These are phyloP conservation scores for Pollimyrus isidori DNA, from an alignment of 2,113 vertebrate genomes.

Conservation along the genomic window DNA sequence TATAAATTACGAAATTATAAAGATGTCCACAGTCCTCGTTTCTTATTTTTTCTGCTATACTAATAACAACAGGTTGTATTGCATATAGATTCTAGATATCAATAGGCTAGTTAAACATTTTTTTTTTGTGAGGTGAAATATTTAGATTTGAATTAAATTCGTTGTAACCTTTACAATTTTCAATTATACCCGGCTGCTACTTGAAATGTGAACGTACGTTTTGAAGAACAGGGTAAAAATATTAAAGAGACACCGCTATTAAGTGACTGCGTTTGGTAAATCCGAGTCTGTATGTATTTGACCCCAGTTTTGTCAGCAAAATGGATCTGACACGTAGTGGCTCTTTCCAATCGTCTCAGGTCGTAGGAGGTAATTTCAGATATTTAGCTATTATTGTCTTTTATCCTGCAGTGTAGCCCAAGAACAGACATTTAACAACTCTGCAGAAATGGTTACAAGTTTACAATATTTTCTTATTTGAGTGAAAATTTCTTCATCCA, in stretches of 20 bases:
- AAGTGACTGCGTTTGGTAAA: background rate
- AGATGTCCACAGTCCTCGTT: background rate
- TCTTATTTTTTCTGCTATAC: background rate
- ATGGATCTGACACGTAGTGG: background rate
- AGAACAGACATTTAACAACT: background rate
- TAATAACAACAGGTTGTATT: background rate
- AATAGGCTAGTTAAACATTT: background rate
- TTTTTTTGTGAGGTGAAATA: background rate
- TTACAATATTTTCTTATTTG: background rate
- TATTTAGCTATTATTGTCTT: background rate
- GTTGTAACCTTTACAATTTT: background rate
- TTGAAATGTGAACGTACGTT: background rate
- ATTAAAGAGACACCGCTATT: background rate
- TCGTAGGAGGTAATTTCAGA: background rate
- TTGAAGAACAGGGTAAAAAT: background rate
- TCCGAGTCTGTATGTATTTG: background rate
- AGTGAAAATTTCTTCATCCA: background rate
- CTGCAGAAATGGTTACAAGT: background rate
- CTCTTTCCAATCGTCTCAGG: background rate
- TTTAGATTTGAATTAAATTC: background rate
- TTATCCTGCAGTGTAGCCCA: background rate
- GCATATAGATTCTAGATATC: background rate
- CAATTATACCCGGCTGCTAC: background rate
- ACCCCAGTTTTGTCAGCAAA: background rate
- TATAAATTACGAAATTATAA: background rate